Conservation (phyloP, 2,888 invertebrate genomes). For the Lithophane ornitopus region DNA sequence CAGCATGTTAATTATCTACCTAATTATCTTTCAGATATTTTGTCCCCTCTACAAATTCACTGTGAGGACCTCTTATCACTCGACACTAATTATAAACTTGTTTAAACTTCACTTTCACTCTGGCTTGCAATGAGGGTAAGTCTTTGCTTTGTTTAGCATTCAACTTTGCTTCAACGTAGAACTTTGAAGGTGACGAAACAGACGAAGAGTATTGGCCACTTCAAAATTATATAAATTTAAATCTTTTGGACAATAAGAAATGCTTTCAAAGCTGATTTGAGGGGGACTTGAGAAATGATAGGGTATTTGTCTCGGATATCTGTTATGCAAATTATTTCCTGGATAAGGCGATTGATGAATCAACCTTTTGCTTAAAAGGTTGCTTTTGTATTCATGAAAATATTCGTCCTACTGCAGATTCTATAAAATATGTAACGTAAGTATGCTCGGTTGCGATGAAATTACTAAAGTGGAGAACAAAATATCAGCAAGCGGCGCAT, state of each 20-base stretch:
- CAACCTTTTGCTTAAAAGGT: constrained; percentile 16
- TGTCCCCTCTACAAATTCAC: constrained; percentile 61
- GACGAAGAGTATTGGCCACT: constrained; percentile 49
- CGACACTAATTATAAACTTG: constrained; percentile 75
- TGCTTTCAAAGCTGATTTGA: constrained; percentile 52
- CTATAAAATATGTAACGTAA: not conserved
- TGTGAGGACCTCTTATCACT: constrained; percentile 68
- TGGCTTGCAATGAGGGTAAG: constrained; percentile 62
- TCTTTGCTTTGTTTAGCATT: constrained; percentile 69
- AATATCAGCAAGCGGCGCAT: constrained; percentile 4
- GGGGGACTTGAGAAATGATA: constrained; percentile 49
- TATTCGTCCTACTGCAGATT: not conserved
- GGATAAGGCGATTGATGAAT: constrained; percentile 30
- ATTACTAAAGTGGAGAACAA: not conserved
- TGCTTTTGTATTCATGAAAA: constrained; percentile 9
- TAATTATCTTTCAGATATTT: constrained; percentile 65
- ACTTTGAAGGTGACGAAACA: constrained; percentile 62
- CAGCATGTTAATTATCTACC: constrained; percentile 57
- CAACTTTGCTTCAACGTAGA: constrained; percentile 64
- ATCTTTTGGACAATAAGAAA: constrained; percentile 53
- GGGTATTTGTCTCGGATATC: constrained; percentile 42
- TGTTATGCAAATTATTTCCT: constrained; percentile 49
- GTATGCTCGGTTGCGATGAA: constrained; percentile 5
- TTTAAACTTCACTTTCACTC: constrained; percentile 70
- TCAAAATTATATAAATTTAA: constrained; percentile 59